A percentile compares a stretch with the other conserved stretches of the same genome.
phyloP scores from a whole-genome alignment of 2,888 invertebrate genomes.

The Carterocephalus palaemon region DNA sequence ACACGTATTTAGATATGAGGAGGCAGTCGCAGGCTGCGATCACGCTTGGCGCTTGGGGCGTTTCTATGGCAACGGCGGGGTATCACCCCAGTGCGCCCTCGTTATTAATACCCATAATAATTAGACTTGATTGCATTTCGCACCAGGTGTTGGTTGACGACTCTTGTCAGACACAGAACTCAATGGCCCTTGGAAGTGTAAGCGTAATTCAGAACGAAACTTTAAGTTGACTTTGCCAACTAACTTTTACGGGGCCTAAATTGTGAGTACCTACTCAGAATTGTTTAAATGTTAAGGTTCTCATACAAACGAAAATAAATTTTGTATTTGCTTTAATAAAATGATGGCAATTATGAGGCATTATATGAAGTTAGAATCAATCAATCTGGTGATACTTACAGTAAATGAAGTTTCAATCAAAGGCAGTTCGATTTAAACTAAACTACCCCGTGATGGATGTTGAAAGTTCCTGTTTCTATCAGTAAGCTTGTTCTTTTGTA shows the following conservation, averaged over 20 bases:
- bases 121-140: conserved; percentile 79
- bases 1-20: conserved; percentile 53
- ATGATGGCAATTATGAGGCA: no score
- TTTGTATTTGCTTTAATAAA: no score
- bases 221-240: conserved; percentile 13
- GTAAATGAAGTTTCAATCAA: no score
- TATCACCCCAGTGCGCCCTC: conserved; percentile 72
- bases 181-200: conserved; percentile 38
- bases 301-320: no score
- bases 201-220: conserved; percentile 26
- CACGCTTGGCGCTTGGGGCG: conserved; percentile 60
- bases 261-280: no score
- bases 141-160: conserved; percentile 74
- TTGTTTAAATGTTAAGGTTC: no score
- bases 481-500: no score
- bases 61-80: conserved; percentile 64
- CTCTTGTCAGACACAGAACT: conserved; percentile 58
- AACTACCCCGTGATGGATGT: no score
- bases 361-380: no score
- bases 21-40: conserved; percentile 64
- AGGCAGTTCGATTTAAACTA: no score
- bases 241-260: not conserved
- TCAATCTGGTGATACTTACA: no score
- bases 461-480: no score
- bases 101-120: conserved; percentile 79